These are phyloP conservation scores for Festucalex cinctus DNA, from an alignment of 2,113 vertebrate genomes.

Conservation along the genomic window DNA sequence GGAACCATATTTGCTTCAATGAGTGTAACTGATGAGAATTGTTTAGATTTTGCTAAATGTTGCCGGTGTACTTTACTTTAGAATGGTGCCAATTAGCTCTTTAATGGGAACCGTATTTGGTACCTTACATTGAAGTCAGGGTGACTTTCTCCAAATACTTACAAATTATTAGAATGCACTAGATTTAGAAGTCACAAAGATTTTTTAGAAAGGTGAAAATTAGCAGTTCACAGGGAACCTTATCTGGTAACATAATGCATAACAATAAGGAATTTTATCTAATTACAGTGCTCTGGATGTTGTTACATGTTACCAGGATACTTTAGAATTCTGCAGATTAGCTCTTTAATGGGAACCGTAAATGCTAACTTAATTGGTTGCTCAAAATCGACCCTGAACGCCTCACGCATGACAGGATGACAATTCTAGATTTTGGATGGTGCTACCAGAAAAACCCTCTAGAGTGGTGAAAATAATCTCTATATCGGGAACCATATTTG, in stretches of 20 bases:
- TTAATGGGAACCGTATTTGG: no score
- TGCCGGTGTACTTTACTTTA: no score
- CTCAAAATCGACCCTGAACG: not conserved
- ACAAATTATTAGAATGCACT: no score
- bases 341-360: not conserved
- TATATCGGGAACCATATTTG: not conserved
- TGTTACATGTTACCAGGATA: not conserved
- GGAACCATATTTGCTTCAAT: no score
- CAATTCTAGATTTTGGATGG: not conserved
- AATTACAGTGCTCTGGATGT: not conserved
- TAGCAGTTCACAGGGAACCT: not conserved
- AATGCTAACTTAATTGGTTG: not conserved
- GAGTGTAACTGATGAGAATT: no score
- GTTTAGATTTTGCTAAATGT: no score
- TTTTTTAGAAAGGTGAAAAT: not conserved
- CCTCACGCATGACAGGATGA: not conserved
- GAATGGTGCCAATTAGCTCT: no score
- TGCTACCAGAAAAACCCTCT: not conserved
- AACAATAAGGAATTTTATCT: not conserved
- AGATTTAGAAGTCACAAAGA: no score
- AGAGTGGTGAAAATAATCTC: not conserved
- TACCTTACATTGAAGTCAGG: no score
- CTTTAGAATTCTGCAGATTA: not conserved
- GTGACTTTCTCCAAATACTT: no score
- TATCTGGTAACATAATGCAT: not conserved